These are phyloP conservation scores for Pantala flavescens DNA, from an alignment of 1,140 invertebrate genomes.

Conservation along the genomic window DNA sequence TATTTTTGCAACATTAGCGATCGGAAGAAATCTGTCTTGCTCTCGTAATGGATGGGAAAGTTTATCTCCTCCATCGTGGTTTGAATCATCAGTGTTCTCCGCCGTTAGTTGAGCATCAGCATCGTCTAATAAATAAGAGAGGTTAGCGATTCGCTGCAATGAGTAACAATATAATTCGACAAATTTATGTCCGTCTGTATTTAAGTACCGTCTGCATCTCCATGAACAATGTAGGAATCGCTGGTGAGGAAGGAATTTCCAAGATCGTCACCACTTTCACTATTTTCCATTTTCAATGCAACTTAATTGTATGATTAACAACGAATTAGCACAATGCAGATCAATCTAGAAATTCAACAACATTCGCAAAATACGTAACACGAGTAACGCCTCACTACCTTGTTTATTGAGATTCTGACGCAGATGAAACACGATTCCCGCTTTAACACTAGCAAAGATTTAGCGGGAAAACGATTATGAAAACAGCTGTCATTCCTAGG, in stretches of 20 bases:
- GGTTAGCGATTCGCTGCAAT: slow-evolving; percentile 17
- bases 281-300: slow-evolving; percentile 26
- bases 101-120: slow-evolving; percentile 25
- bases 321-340: too few species aligned
- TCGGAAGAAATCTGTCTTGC: slow-evolving; percentile 93
- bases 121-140: slow-evolving; percentile 22
- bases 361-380: too few species aligned
- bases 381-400: too few species aligned
- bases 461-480: too few species aligned
- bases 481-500: too few species aligned
- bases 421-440: too few species aligned
- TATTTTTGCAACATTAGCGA: slow-evolving; percentile 97
- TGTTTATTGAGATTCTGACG: too few species aligned
- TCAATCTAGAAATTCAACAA: too few species aligned
- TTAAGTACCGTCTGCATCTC: slow-evolving; percentile 29
- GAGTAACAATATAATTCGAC: neutral
- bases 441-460: too few species aligned
- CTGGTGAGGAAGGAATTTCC: slow-evolving; percentile 28
- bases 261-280: slow-evolving; percentile 30
- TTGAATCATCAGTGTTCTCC: slow-evolving; percentile 65
- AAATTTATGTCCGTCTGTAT: too few species aligned
- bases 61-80: slow-evolving; percentile 42
- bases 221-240: slow-evolving; percentile 30
- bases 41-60: slow-evolving; percentile 54
- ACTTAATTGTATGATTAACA: neutral